Percentiles rank a stretch among this genome's conserved stretches.
phyloP scores from a whole-genome alignment of 2,888 invertebrate genomes.

The Hetaerina titia region DNA sequence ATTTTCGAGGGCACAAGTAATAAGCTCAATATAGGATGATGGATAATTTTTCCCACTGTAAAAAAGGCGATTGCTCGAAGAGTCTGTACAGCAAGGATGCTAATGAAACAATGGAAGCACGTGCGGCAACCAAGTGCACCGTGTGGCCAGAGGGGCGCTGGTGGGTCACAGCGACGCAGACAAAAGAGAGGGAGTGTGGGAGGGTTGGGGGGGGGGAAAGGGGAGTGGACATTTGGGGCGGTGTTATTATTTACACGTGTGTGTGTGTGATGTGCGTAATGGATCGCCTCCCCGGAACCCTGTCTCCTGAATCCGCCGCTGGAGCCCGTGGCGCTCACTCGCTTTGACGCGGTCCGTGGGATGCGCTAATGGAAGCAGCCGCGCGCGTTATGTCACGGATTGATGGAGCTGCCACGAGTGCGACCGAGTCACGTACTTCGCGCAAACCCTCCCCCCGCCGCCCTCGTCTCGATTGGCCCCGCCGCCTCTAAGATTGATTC shows the following conservation, averaged over 20 bases:
- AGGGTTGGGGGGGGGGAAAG: too few species aligned
- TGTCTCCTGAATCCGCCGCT: slow-evolving; percentile 29
- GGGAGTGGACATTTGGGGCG: not conserved
- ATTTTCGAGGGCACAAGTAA: too few species aligned
- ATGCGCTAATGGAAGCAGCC: slow-evolving; percentile 40
- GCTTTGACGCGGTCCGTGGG: slow-evolving; percentile 60
- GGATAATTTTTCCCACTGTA: not conserved
- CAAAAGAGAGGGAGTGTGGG: not conserved
- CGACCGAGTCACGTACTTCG: not conserved
- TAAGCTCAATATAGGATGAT: not conserved
- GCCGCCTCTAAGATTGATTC: too few species aligned
- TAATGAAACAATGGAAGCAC: too few species aligned
- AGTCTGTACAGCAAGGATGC: too few species aligned
- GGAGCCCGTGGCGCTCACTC: slow-evolving; percentile 33
- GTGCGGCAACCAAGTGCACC: too few species aligned
- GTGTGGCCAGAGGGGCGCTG: not conserved
- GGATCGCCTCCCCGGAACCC: slow-evolving; percentile 38
- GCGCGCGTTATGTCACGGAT: slow-evolving; percentile 40
- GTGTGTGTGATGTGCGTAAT: slow-evolving; percentile 10
- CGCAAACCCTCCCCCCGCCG: not conserved
- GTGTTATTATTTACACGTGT: slow-evolving; percentile 38
- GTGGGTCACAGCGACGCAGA: not conserved
- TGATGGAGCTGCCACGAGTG: not conserved
- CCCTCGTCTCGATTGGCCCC: not conserved
- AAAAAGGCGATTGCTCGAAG: too few species aligned